Evolutionary conservation across 1,140 invertebrate species (phyloP).

Genomic region (Sitodiplosis mosellana): DNA sequence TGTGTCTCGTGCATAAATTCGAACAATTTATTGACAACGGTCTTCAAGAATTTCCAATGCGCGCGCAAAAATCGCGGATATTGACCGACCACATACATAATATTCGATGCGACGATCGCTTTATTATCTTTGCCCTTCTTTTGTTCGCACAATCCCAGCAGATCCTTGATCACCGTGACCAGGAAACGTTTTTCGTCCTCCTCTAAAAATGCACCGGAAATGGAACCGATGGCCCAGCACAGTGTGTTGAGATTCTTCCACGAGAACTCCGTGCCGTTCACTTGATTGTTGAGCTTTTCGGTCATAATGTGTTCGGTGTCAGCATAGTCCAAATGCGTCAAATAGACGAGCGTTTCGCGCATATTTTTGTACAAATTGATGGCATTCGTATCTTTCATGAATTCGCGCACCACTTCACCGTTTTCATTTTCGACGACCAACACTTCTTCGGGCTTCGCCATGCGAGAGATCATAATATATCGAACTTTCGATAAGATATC

Average conservation of each 20-base stretch:
- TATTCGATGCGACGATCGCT: conserved; percentile 98
- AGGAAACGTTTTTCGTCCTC: conserved; percentile 99
- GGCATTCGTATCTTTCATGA: conserved; percentile 99
- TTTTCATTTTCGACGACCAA: conserved; percentile 99
- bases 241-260: conserved; percentile 99
- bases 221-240: conserved; percentile 99
- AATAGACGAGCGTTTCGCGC: conserved; percentile 95
- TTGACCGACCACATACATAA: conserved; percentile 99
- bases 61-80: conserved; percentile 96
- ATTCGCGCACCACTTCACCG: conserved; percentile 97
- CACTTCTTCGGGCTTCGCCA: conserved; percentile 99
- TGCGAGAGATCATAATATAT: conserved; percentile 98
- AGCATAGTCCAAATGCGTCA: conserved; percentile 94
- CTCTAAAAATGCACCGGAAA: conserved; percentile 76
- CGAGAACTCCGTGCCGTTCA: conserved; percentile 97
- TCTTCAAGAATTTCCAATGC: conserved; percentile 99
- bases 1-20: conserved; percentile 99
- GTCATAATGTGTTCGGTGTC: conserved; percentile 99
- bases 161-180: conserved; percentile 97
- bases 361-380: conserved; percentile 99
- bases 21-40: conserved; percentile 99
- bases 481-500: conserved; percentile 76
- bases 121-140: conserved; percentile 99
- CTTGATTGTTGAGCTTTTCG: conserved; percentile 96
- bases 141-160: conserved; percentile 95